Conservation (phyloP, 2,888 invertebrate genomes). For the Netelia fuscicornis region DNA sequence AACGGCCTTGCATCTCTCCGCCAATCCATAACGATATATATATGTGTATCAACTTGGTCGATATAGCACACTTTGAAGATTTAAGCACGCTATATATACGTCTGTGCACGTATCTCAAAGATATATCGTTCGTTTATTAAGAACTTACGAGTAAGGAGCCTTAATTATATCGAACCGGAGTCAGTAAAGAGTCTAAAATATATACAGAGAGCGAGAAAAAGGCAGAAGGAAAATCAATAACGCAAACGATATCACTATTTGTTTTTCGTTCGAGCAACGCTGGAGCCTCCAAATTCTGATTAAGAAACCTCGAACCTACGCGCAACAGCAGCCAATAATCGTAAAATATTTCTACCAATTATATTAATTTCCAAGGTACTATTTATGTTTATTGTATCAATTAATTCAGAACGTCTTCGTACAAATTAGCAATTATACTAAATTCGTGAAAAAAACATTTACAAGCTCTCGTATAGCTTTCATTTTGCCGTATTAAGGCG, state of each 20-base stretch:
- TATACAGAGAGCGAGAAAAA: neutral
- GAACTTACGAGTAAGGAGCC: constrained; percentile 42
- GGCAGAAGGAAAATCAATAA: constrained; percentile 34
- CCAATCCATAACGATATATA: constrained; percentile 38
- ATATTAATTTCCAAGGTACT: no score
- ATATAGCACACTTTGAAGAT: constrained; percentile 12
- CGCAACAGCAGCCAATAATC: no score
- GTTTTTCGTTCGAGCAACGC: constrained; percentile 4
- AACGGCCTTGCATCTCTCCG: constrained; percentile 42
- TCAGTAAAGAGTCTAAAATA: neutral
- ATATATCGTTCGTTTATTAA: constrained; percentile 38
- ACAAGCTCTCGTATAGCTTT: no score
- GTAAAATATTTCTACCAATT: no score
- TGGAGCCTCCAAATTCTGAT: neutral
- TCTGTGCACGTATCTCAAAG: constrained; percentile 4
- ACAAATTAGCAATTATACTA: no score
- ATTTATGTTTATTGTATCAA: no score
- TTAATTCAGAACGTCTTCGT: no score
- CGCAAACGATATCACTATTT: constrained; percentile 24
- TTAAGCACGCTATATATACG: constrained; percentile 4
- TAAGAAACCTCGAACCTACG: neutral
- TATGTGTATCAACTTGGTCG: constrained; percentile 40
- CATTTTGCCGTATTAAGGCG: neutral
- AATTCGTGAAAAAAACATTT: no score
- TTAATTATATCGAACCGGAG: constrained; percentile 43